phyloP scores from a whole-genome alignment of 2,888 invertebrate species.

The Xylota segnis region DNA sequence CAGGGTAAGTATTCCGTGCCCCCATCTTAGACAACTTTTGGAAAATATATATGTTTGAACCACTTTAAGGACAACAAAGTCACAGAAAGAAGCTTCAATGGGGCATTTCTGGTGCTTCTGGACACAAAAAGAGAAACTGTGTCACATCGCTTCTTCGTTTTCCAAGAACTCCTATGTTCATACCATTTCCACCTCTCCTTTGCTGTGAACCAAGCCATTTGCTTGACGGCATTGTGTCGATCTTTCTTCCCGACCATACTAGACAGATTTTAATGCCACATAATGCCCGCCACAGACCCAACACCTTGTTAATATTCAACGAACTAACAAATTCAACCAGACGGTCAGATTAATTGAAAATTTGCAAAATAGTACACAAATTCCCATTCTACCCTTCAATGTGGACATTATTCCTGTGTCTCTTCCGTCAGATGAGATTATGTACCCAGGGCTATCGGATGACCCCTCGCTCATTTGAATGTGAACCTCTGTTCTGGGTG shows the following conservation, averaged over 20 bases:
- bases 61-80: no score
- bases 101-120: no score
- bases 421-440: conserved; percentile 43
- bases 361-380: conserved; percentile 27
- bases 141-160: no score
- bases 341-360: conserved; percentile 30
- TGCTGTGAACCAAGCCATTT: not conserved
- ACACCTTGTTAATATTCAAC: conserved; percentile 13
- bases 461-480: conserved; percentile 12
- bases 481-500: conserved; percentile 35
- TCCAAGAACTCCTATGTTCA: no score
- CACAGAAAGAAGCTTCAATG: no score
- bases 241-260: not conserved
- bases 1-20: no score
- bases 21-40: no score
- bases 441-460: conserved; percentile 7
- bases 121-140: no score
- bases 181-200: no score
- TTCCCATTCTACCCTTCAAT: conserved; percentile 21
- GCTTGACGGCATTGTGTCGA: not conserved
- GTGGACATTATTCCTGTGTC: conserved; percentile 1
- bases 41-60: no score
- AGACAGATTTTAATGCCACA: conserved; percentile 9
- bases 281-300: conserved; percentile 5
- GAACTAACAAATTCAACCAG: not conserved